phyloP scores from a whole-genome alignment of 1,140 invertebrate species.

The Cardiocondyla obscurior region DNA sequence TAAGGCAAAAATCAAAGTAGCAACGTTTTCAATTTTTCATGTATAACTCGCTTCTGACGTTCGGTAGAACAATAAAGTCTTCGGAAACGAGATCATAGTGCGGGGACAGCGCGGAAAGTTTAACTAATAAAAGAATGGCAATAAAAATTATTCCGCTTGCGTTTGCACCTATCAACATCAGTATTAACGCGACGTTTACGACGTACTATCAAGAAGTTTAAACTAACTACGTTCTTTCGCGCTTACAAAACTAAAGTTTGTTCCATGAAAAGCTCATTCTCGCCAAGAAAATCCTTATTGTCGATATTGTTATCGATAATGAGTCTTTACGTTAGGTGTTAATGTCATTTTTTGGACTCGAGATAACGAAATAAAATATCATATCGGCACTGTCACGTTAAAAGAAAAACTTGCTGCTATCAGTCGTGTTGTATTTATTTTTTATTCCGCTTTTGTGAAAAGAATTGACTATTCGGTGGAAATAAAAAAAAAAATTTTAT shows the following conservation, averaged over 20 bases:
- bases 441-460: neutral
- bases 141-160: slow-evolving; percentile 54
- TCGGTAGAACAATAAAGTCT: neutral
- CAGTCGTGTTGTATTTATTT: neutral
- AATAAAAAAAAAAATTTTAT: slow-evolving; percentile 15
- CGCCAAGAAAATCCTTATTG: slow-evolving; percentile 36
- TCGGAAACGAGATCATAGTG: neutral
- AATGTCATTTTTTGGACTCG: neutral
- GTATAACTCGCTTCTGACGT: neutral
- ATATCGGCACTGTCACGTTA: neutral
- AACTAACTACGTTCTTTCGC: slow-evolving; percentile 6
- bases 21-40: neutral
- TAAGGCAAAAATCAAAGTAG: neutral
- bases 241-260: slow-evolving; percentile 50
- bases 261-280: neutral
- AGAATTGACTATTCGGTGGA: neutral
- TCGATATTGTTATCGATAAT: slow-evolving; percentile 44
- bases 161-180: slow-evolving; percentile 26
- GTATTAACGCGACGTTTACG: slow-evolving; percentile 46
- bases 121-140: slow-evolving; percentile 8
- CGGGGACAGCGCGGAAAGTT: neutral
- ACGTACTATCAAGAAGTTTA: slow-evolving; percentile 37
- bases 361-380: slow-evolving; percentile 10
- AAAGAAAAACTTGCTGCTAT: neutral
- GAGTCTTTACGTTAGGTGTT: slow-evolving; percentile 26